Evolutionary conservation across 2,113 vertebrate genomes (phyloP), one percentile per base, ranked within the genome.

Genomic region (Azemiops feae): DNA sequence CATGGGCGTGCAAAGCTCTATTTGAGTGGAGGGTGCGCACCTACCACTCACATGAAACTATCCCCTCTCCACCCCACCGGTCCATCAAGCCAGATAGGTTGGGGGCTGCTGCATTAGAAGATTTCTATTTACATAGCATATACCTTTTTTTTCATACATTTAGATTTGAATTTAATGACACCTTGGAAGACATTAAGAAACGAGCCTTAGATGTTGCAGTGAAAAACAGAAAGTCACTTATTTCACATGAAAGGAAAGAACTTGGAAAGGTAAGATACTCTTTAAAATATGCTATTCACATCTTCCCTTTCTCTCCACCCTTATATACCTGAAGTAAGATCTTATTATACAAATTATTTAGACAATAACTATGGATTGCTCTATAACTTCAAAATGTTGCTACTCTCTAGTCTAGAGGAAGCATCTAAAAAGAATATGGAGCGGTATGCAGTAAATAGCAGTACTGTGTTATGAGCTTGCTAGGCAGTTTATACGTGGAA

Each of bases 121-220:
- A 60, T 92, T 92, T 16, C 1, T 1, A 81, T 93, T 23, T 64
- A 39, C 52, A 88, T 10, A 50, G 14, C 89, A 25, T n/a, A 34
- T 11, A 53, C 0, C 91, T 47, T 92, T 74, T 92, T 74, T 39
- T 96, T 89, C 45, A 10, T 74, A 34, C 39, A 90, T 96, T 85
- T 94, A 99, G 99, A 96, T 99, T 99, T 93, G 99, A 99, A 96
- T 99, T 98, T 96, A 97, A 98, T 27, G 98, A 98, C 88, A 96
- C 98, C 23, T 95, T 98, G 91, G 97, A 98, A 94, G 98, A 98
- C 47, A 98, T 98, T 55, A 96, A 97, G 96, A 98, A 93, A 92
- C 98, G 99, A 93, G 98, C 98, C 25, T 93, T 99, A 95, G 99
- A 99, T 3, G 92, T 99, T 1, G 96, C 99, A 0, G 99, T 99